phyloP scores from a whole-genome alignment of 2,113 vertebrate genomes.

The Myrmophylax atrothorax region DNA sequence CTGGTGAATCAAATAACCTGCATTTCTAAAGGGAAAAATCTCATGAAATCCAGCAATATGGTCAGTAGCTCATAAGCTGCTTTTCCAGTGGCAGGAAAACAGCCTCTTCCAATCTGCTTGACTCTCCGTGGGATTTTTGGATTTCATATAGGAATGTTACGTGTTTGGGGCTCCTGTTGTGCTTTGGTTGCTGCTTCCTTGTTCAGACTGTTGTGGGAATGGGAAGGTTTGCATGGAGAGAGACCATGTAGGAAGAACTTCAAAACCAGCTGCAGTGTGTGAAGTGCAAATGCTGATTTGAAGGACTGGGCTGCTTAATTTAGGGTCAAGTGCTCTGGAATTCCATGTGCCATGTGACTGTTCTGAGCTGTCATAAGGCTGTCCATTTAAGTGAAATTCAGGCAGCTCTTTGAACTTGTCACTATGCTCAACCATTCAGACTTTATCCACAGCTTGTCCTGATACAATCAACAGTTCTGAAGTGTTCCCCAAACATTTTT shows the following conservation, averaged over 20 bases:
- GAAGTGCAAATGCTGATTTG: neutral
- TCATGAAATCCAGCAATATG: neutral
- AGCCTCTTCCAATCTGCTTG: neutral
- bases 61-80: neutral
- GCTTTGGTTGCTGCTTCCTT: neutral
- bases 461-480: neutral
- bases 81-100: neutral
- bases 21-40: neutral
- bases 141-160: neutral
- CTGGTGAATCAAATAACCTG: neutral
- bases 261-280: neutral
- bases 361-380: neutral
- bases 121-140: neutral
- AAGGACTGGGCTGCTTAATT: neutral
- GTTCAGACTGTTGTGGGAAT: neutral
- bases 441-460: neutral
- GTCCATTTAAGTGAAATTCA: neutral
- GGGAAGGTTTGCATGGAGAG: neutral
- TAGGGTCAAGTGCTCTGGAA: neutral
- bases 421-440: neutral
- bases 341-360: neutral
- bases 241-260: neutral
- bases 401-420: neutral
- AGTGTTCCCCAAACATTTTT: neutral
- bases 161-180: neutral